Evolutionary conservation across 2,113 vertebrate species (phyloP).

Genomic region (Ia io): DNA sequence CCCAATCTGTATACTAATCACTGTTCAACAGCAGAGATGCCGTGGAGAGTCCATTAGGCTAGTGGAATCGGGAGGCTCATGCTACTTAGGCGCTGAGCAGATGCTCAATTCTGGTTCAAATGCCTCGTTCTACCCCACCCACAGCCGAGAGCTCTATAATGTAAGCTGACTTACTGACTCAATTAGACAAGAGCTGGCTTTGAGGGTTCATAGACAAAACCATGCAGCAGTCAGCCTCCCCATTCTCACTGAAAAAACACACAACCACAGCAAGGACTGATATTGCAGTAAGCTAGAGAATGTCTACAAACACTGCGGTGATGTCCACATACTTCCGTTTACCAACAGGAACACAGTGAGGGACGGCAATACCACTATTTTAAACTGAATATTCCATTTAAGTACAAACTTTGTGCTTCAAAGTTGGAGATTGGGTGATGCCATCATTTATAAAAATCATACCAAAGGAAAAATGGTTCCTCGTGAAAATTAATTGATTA

Average conservation of each 20-base stretch:
- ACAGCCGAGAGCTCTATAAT: slow-evolving; percentile 25
- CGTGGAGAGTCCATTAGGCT: slow-evolving; percentile 71
- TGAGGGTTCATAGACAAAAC: neutral
- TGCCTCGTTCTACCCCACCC: neutral
- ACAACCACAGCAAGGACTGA: neutral
- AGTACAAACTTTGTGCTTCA: neutral
- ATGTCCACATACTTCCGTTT: neutral
- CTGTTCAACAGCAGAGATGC: slow-evolving; percentile 70
- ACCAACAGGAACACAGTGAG: neutral
- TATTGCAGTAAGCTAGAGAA: neutral
- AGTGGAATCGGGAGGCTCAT: neutral
- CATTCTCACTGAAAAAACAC: slow-evolving; percentile 7
- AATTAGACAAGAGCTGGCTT: slow-evolving; percentile 24
- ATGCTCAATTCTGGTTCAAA: slow-evolving; percentile 72
- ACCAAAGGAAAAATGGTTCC: neutral
- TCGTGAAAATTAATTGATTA: neutral
- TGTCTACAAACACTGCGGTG: neutral
- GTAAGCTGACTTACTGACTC: slow-evolving; percentile 49
- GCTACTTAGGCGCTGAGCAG: slow-evolving; percentile 63
- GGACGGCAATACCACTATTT: neutral
- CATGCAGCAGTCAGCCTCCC: neutral
- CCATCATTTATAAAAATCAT: neutral
- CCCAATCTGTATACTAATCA: slow-evolving; percentile 78
- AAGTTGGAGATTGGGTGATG: neutral
- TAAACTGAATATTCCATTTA: neutral